Conservation (phyloP, 2,797 vertebrate species). For the Ceryle rudis region DNA sequence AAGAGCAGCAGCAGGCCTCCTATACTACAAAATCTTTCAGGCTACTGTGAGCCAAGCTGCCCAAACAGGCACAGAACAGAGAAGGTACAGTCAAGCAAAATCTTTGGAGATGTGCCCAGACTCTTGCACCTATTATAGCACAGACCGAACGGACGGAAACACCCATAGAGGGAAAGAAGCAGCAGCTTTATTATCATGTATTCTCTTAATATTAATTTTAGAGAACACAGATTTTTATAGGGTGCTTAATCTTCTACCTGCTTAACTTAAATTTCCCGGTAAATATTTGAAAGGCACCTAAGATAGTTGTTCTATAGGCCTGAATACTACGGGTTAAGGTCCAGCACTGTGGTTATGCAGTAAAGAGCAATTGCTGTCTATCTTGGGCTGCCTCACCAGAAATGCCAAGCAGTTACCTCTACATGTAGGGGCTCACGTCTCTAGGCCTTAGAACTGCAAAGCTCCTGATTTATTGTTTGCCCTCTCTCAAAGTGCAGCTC, state of each 20-base stretch:
- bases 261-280: neutral
- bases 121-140: neutral
- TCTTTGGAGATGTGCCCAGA: neutral
- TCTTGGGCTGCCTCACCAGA: neutral
- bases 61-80: neutral
- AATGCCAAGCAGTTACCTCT: neutral
- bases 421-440: neutral
- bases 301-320: neutral
- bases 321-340: neutral
- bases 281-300: neutral
- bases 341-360: neutral
- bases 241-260: neutral
- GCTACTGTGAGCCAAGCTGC: neutral
- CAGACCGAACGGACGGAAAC: neutral
- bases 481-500: neutral
- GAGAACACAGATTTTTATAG: neutral
- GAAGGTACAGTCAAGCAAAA: neutral
- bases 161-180: neutral
- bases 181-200: neutral
- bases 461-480: neutral
- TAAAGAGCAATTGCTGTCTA: rapidly evolving
- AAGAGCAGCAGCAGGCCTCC: neutral
- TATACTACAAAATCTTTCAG: neutral
- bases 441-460: neutral
- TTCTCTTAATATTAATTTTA: neutral